These are phyloP conservation scores for Mallotus villosus DNA, from an alignment of 2,797 vertebrate genomes.

Conservation along the genomic window DNA sequence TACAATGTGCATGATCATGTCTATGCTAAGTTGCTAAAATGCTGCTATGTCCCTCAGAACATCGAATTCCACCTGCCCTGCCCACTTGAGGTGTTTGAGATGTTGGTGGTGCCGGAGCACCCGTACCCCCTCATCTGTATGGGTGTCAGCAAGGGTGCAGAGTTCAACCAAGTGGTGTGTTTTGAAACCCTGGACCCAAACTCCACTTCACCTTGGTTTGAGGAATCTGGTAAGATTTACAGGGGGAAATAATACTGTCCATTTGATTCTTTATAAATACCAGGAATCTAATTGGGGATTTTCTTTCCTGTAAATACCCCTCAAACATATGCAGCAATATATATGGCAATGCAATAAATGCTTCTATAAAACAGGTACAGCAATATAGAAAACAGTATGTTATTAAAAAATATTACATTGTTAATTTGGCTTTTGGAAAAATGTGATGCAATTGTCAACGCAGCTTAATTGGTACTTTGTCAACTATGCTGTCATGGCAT, in stretches of 20 bases:
- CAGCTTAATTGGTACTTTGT: no score
- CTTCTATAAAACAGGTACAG: no score
- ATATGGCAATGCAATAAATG: no score
- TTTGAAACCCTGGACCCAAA: slow-evolving; percentile 90
- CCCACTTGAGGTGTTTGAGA: slow-evolving; percentile 86
- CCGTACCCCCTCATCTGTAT: slow-evolving; percentile 88
- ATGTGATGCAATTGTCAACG: no score
- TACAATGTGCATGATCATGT: not conserved
- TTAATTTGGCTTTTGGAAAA: no score
- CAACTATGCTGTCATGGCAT: no score
- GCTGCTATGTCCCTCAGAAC: slow-evolving; percentile 66
- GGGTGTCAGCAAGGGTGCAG: slow-evolving; percentile 81
- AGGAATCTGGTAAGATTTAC: slow-evolving; percentile 79
- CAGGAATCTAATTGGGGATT: no score
- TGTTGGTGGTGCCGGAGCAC: slow-evolving; percentile 87
- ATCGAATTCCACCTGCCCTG: slow-evolving; percentile 88
- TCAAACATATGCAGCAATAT: no score
- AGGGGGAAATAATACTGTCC: not conserved
- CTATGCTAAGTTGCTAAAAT: not conserved
- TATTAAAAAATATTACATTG: no score
- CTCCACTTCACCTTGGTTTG: slow-evolving; percentile 84
- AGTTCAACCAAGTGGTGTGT: slow-evolving; percentile 84
- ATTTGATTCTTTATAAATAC: not conserved
- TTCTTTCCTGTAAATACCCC: no score
- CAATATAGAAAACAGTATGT: no score